These are phyloP conservation scores for Bovichtus variegatus DNA, from an alignment of 2,797 vertebrate species.

Conservation along the genomic window DNA sequence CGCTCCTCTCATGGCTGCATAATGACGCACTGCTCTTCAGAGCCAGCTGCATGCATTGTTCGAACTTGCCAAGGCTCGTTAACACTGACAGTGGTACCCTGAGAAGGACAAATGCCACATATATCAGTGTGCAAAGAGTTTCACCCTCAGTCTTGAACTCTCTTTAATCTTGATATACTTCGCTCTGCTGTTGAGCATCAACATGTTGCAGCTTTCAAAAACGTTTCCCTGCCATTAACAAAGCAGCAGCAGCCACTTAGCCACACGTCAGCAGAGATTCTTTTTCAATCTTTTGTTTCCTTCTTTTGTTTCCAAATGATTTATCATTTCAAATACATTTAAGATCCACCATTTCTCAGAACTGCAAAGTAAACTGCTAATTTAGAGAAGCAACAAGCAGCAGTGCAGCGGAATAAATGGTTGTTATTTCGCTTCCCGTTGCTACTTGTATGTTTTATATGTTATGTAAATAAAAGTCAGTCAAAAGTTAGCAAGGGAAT, in stretches of 20 bases:
- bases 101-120: conserved; percentile 87
- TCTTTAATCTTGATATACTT: conserved; percentile 83
- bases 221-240: conserved; percentile 79
- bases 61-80: conserved; percentile 88
- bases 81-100: conserved; percentile 86
- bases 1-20: conserved; percentile 75
- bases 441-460: conserved; percentile 11
- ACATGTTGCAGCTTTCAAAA: conserved; percentile 80
- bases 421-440: conserved; percentile 37
- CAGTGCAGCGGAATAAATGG: conserved; percentile 41
- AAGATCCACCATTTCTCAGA: conserved; percentile 32
- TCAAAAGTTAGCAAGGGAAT: conserved; percentile 48
- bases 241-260: conserved; percentile 62
- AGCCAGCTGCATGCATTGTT: conserved; percentile 87
- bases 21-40: conserved; percentile 82
- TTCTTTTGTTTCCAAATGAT: conserved; percentile 57
- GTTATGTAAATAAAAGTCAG: conserved; percentile 43
- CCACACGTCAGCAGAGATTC: conserved; percentile 19
- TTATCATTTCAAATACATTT: conserved; percentile 33
- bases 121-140: conserved; percentile 71
- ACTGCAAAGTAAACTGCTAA: conserved; percentile 29
- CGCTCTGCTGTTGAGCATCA: conserved; percentile 75
- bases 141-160: conserved; percentile 36
- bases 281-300: conserved; percentile 53
- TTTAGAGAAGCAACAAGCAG: conserved; percentile 41